Evolutionary conservation across 2,113 vertebrate species (phyloP).

Genomic region (Cygnus atratus): DNA sequence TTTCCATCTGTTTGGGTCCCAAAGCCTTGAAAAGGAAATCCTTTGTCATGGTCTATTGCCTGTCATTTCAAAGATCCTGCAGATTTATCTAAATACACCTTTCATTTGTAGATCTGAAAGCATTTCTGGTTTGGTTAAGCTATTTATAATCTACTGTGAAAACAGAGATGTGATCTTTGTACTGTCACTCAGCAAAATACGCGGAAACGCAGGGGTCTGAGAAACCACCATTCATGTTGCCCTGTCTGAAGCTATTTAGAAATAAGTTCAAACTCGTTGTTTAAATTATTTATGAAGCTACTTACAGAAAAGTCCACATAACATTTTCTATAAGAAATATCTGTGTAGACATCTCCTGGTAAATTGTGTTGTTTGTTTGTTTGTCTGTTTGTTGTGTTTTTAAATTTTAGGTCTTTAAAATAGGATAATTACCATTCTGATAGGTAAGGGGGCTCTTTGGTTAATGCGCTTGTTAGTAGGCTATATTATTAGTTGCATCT

Average conservation of each 20-base stretch:
- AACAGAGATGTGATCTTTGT: background rate
- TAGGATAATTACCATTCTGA: background rate
- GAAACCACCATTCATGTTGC: background rate
- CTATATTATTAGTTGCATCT: background rate
- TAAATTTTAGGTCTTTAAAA: background rate
- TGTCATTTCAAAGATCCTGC: background rate
- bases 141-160: background rate
- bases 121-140: background rate
- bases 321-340: background rate
- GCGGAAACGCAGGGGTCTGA: background rate
- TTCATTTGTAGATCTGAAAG: background rate
- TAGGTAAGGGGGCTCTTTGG: background rate
- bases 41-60: background rate
- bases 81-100: background rate
- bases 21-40: background rate
- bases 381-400: background rate
- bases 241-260: background rate
- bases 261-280: background rate
- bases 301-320: background rate
- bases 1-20: background rate
- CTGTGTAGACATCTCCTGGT: background rate
- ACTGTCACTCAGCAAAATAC: background rate
- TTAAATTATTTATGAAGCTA: background rate
- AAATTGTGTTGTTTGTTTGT: background rate
- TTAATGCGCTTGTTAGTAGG: background rate